A percentile compares a stretch with the other conserved stretches of the same genome.
phyloP scores from a whole-genome alignment of 2,113 vertebrate species.

The Lepisosteus oculatus region DNA sequence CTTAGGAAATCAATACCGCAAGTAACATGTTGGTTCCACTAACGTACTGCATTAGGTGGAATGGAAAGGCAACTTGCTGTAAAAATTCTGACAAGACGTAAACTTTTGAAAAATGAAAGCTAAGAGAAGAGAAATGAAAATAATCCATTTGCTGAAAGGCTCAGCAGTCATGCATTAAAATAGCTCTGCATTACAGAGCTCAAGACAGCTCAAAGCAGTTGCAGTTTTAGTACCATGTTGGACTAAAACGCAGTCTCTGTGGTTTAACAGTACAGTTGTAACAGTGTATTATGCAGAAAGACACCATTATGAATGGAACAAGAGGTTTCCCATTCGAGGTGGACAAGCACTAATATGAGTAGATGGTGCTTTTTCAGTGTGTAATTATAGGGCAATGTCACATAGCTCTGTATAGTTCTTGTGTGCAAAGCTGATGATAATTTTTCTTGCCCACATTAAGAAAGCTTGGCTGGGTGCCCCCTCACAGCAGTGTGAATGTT shows the following conservation, averaged over 20 bases:
- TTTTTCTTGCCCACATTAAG: slow-evolving; percentile 61
- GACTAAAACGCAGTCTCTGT: neutral
- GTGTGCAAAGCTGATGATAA: slow-evolving; percentile 40
- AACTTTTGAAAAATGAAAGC: neutral
- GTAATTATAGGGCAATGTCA: slow-evolving; percentile 35
- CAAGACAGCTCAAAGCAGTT: neutral
- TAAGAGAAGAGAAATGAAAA: neutral
- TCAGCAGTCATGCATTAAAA: too few species aligned
- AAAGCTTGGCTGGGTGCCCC: slow-evolving; percentile 34
- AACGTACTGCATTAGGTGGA: too few species aligned
- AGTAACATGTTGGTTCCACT: too few species aligned
- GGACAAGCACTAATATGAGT: slow-evolving; percentile 8
- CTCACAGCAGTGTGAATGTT: slow-evolving; percentile 38
- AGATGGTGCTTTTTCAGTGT: slow-evolving; percentile 48
- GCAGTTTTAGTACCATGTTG: neutral
- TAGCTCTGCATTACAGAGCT: too few species aligned
- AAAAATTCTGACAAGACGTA: too few species aligned
- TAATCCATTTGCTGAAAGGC: too few species aligned
- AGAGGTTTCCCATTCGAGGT: neutral
- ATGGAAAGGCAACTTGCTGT: too few species aligned
- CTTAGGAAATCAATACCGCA: too few species aligned
- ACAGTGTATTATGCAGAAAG: neutral
- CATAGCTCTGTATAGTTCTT: neutral
- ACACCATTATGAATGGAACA: too few species aligned
- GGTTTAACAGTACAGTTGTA: neutral